Conservation (phyloP, 2,113 vertebrate species). For the Hemibagrus wyckioides region DNA sequence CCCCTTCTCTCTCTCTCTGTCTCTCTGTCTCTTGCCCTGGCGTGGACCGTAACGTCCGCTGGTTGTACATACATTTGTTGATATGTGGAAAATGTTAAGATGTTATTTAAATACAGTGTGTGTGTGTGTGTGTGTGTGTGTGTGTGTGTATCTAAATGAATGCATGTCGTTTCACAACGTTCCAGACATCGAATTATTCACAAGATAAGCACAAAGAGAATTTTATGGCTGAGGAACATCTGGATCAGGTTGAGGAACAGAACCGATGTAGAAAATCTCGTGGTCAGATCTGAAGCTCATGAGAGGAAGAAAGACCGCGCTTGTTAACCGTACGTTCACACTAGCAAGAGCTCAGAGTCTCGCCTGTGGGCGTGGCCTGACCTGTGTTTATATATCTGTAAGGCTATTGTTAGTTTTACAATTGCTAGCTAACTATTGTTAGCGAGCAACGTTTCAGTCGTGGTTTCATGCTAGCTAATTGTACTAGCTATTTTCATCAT, state of each 20-base stretch:
- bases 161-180: constrained; percentile 38
- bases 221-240: neutral
- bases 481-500: neutral
- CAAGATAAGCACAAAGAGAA: constrained; percentile 37
- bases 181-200: neutral
- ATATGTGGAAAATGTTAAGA: constrained; percentile 71
- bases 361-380: neutral
- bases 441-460: neutral
- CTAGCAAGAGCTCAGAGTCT: neutral
- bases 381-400: neutral
- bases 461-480: neutral
- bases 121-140: constrained; percentile 56
- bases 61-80: constrained; percentile 54
- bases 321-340: neutral
- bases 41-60: constrained; percentile 31
- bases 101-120: constrained; percentile 78
- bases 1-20: constrained; percentile 16
- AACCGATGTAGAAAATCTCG: neutral
- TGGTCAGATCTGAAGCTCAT: neutral
- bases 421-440: no score
- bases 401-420: neutral
- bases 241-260: neutral
- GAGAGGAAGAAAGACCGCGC: neutral
- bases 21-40: neutral
- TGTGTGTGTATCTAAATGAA: constrained; percentile 66